A percentile compares a stretch with the other conserved stretches of the same genome.
Evolutionary conservation across 1,140 invertebrate genomes (phyloP).

Genomic region (Whitmania pigra): DNA sequence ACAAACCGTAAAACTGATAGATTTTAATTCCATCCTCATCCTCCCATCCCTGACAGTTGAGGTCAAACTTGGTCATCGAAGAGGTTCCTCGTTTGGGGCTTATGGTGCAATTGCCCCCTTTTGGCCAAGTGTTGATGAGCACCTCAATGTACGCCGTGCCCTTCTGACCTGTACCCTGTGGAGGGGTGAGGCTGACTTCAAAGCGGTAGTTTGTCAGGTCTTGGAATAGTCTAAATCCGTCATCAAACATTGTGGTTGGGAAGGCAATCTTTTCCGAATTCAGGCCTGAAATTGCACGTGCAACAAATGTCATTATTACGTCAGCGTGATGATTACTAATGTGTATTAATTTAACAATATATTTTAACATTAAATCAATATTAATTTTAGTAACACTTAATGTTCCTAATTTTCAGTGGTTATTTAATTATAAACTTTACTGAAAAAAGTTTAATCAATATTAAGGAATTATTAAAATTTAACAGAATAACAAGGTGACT

Average conservation of each 20-base stretch:
- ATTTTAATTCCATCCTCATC: constrained; percentile 30
- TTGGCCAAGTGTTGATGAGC: constrained; percentile 29
- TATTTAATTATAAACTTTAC: no score
- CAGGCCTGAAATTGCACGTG: background rate
- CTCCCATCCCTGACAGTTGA: constrained; percentile 29
- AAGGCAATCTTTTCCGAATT: constrained; percentile 7
- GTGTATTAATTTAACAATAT: no score
- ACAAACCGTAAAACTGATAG: constrained; percentile 32
- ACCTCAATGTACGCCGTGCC: constrained; percentile 1
- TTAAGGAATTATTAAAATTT: no score
- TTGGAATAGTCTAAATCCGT: constrained; percentile 19
- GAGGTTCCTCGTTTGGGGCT: constrained; percentile 26
- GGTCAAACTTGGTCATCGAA: constrained; percentile 24
- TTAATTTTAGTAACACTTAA: no score
- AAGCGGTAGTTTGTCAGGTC: constrained; percentile 18
- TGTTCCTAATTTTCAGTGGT: no score
- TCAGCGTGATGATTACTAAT: background rate
- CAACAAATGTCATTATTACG: background rate
- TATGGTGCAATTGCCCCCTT: constrained; percentile 31
- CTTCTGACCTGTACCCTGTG: background rate
- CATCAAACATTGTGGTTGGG: constrained; percentile 1
- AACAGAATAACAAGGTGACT: no score
- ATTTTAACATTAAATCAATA: no score
- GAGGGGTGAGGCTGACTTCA: background rate
- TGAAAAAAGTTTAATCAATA: no score